These are phyloP conservation scores for Atherinosoma microstoma DNA, from an alignment of 2,797 vertebrate genomes.

Conservation along the genomic window DNA sequence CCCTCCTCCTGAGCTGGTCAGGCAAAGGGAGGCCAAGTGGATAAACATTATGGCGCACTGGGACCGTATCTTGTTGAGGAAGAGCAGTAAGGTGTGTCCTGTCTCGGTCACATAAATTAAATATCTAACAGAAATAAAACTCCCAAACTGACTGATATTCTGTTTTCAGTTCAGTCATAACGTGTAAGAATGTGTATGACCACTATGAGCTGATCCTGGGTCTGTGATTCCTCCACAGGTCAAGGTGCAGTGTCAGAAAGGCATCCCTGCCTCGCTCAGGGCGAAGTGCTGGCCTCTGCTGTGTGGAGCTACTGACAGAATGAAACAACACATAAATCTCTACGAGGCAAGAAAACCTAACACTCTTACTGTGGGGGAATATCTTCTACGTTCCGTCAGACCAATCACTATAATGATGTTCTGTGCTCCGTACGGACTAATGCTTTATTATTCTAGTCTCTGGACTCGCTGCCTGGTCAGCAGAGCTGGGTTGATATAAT, in stretches of 20 bases:
- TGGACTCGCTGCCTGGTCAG: conserved; percentile 82
- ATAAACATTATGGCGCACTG: conserved; percentile 88
- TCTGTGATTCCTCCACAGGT: conserved; percentile 76
- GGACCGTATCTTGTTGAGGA: conserved; percentile 85
- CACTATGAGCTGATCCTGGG: not conserved
- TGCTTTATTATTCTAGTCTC: conserved; percentile 65
- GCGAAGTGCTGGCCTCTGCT: conserved; percentile 89
- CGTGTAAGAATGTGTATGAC: not conserved
- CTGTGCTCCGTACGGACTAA: fast-evolving
- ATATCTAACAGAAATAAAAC: not conserved
- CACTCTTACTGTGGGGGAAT: not conserved
- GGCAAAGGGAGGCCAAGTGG: conserved; percentile 91
- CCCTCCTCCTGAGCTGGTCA: conserved; percentile 85
- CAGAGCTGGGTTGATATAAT: conserved; percentile 91
- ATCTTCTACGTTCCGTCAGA: not conserved
- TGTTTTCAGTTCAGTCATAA: not conserved
- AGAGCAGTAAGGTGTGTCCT: conserved; percentile 85
- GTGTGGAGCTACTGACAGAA: conserved; percentile 83
- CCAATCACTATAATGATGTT: not conserved
- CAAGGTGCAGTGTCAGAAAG: conserved; percentile 90
- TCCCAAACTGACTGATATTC: not conserved
- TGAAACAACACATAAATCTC: conserved; percentile 70
- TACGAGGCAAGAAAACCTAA: conserved; percentile 75
- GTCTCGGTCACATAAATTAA: not conserved
- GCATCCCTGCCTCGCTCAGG: conserved; percentile 89